Evolutionary conservation across 2,113 vertebrate species (phyloP), one percentile per base, ranked within the genome.

Genomic region (Sander vitreus): DNA sequence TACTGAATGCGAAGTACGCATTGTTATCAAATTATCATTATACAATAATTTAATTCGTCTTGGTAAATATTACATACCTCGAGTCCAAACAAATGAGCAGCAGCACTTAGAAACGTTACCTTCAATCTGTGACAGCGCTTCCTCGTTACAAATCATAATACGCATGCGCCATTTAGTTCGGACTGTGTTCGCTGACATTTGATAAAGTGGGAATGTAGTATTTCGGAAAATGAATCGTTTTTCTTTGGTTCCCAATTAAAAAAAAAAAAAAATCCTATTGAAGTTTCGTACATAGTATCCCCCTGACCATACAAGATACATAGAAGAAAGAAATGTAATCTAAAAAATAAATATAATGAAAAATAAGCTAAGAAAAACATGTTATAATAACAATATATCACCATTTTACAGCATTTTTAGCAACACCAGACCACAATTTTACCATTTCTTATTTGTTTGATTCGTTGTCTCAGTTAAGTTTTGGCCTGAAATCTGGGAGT

Each of bases 141-240:
- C 88, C 91, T 9, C 0, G 78, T 87, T 62, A 0, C 18, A 16
- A 16, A 11, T 1, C 12, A 0, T 6, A 33, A 6, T 5, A 23
- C 85, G 83, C 90, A 86, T 83, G 90, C 64, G 83, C n/a, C 0
- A 1, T 30, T 51, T 30, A 1, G 33, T 14, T 16, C 0, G 12
- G 12, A 85, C 1, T 33, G 19, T 10, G 51, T 88, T 89, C 45
- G 2, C 0, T 0, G 63, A 54, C 74, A 14, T 7, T 3, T 6
- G 11, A 36, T 13, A 62, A 76, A 58, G 19, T 80, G 3, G 73
- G 83, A 73, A 77, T 64, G 11, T 55, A 23, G 53, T 23, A 11
- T 43, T 43, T 11, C 39, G 9, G 8, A 43, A 43, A 10, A 43
- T 43, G 10, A 10, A 11, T 43, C 10, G 10, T 43, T 43, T 43